These are phyloP conservation scores for Mesopsocus fuscifrons DNA, from an alignment of 2,888 invertebrate genomes.

Conservation along the genomic window DNA sequence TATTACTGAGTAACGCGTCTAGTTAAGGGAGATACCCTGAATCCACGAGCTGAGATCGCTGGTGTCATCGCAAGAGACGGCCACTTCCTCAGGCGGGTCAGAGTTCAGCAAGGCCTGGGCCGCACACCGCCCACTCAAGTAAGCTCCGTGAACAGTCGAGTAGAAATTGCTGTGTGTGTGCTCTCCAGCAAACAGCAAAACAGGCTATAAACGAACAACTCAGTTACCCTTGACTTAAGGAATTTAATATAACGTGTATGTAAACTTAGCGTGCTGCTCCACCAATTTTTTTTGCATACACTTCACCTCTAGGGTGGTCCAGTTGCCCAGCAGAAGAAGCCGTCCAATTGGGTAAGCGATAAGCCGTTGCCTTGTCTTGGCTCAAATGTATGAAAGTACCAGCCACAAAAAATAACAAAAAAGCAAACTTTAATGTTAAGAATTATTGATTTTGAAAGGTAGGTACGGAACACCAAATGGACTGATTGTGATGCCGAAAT, in stretches of 20 bases:
- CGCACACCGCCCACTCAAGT: conserved; percentile 65
- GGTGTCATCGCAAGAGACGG: conserved; percentile 53
- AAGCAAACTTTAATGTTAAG: too few relatives aligned
- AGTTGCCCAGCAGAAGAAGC: background rate
- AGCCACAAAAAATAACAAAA: too few relatives aligned
- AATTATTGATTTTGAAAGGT: too few relatives aligned
- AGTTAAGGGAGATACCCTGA: conserved; percentile 64
- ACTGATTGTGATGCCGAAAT: too few relatives aligned
- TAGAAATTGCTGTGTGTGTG: conserved; percentile 89
- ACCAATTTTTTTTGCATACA: too few relatives aligned
- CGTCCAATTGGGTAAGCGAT: background rate
- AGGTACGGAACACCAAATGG: too few relatives aligned
- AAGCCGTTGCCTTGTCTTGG: too few relatives aligned
- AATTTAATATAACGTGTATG: too few relatives aligned
- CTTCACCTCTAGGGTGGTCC: background rate
- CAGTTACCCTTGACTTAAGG: conserved; percentile 1
- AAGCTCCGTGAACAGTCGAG: conserved; percentile 90
- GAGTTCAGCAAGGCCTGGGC: conserved; percentile 49
- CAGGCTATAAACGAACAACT: conserved; percentile 39
- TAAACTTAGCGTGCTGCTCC: too few relatives aligned
- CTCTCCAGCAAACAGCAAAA: conserved; percentile 80
- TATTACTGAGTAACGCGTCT: too few relatives aligned
- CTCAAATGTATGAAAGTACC: too few relatives aligned
- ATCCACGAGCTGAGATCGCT: conserved; percentile 75
- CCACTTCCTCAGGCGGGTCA: conserved; percentile 39